Conservation (phyloP, 1,140 invertebrate genomes). For the Ceratoteleas bidentatus region DNA sequence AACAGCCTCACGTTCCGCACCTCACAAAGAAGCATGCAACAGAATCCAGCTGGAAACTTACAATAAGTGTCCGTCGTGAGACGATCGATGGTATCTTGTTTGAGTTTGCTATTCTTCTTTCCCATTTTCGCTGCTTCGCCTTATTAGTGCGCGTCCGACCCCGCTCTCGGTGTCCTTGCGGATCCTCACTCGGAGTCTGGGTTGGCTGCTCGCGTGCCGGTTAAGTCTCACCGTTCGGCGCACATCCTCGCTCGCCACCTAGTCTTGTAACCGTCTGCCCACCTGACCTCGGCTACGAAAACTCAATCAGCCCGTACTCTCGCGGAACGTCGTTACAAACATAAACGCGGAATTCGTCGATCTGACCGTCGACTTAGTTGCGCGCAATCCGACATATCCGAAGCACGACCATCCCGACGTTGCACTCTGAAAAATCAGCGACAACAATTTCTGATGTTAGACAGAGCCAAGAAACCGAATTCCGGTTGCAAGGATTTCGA, state of each 20-base stretch:
- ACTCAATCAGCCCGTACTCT: slow-evolving; percentile 22
- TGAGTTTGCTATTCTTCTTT: slow-evolving; percentile 96
- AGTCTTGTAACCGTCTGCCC: neutral
- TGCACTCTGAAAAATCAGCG: slow-evolving; percentile 17
- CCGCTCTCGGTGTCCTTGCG: slow-evolving; percentile 30
- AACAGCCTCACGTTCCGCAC: neutral
- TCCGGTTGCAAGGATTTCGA: too few species aligned
- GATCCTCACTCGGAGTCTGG: slow-evolving; percentile 19
- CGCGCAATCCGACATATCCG: slow-evolving; percentile 25
- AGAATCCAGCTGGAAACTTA: slow-evolving; percentile 83
- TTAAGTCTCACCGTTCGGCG: slow-evolving; percentile 56
- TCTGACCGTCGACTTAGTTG: slow-evolving; percentile 15
- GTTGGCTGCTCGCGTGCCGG: slow-evolving; percentile 14
- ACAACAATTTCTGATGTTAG: too few species aligned
- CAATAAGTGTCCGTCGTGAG: slow-evolving; percentile 94
- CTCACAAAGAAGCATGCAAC: slow-evolving; percentile 2
- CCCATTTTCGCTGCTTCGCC: slow-evolving; percentile 71
- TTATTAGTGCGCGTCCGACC: slow-evolving; percentile 34
- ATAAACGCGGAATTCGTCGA: slow-evolving; percentile 31
- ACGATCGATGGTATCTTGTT: slow-evolving; percentile 94
- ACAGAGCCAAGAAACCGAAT: too few species aligned
- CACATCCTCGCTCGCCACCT: slow-evolving; percentile 55
- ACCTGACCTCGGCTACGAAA: slow-evolving; percentile 2
- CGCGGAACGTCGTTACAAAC: slow-evolving; percentile 18
- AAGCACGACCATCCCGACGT: slow-evolving; percentile 34